phyloP scores from a whole-genome alignment of 2,888 invertebrate species.

The Carabus problematicus region DNA sequence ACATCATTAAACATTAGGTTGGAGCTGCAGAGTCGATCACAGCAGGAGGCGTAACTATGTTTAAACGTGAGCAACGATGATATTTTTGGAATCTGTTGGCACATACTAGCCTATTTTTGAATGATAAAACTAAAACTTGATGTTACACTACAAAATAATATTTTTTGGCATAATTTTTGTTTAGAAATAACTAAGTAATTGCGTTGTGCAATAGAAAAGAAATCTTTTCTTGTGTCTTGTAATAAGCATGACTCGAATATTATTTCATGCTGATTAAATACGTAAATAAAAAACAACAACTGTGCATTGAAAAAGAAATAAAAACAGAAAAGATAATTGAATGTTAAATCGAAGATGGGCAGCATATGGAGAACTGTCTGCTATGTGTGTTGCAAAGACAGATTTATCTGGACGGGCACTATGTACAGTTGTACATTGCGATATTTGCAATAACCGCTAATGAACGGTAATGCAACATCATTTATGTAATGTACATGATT shows the following conservation, averaged over 20 bases:
- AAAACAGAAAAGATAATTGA: no score
- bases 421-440: slow-evolving; percentile 26
- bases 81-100: slow-evolving; percentile 50
- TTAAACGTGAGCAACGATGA: slow-evolving; percentile 45
- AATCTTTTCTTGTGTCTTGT: no score
- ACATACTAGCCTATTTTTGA: slow-evolving; percentile 39
- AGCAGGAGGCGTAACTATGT: slow-evolving; percentile 42
- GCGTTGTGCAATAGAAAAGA: neutral
- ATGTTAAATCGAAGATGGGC: no score
- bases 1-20: no score
- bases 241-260: no score
- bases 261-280: slow-evolving; percentile 6
- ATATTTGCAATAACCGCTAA: slow-evolving; percentile 34
- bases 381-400: no score
- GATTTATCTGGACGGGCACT: neutral
- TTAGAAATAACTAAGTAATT: slow-evolving; percentile 10
- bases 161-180: slow-evolving; percentile 19
- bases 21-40: neutral
- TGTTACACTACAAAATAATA: slow-evolving; percentile 14
- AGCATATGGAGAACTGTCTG: no score
- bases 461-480: slow-evolving; percentile 41
- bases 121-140: neutral
- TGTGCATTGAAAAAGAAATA: no score
- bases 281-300: neutral
- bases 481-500: slow-evolving; percentile 19